Conservation (phyloP, 2,888 invertebrate genomes). For the Synergus umbraculus region DNA sequence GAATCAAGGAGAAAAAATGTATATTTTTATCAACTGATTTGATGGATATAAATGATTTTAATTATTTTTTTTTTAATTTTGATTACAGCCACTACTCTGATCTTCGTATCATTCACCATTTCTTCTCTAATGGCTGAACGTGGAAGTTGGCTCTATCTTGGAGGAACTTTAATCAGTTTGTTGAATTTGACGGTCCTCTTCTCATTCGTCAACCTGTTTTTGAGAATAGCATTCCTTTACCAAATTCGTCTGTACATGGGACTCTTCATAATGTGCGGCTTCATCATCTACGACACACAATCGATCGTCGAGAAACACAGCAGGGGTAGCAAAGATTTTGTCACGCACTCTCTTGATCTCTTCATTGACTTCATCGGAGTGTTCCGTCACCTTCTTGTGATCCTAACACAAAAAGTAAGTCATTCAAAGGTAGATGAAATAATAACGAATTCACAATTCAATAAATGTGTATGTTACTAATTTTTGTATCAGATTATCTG, state of each 20-base stretch:
- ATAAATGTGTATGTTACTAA: neutral
- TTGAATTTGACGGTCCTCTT: constrained; percentile 88
- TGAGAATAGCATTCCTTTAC: constrained; percentile 88
- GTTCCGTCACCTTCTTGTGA: constrained; percentile 94
- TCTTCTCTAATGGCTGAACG: constrained; percentile 92
- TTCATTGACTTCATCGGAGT: constrained; percentile 97
- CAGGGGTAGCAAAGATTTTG: constrained; percentile 94
- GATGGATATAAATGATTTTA: constrained; percentile 22
- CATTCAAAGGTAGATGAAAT: neutral
- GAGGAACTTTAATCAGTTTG: constrained; percentile 91
- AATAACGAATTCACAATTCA: neutral
- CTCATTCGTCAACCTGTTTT: constrained; percentile 90
- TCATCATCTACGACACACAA: constrained; percentile 98
- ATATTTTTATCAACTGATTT: neutral
- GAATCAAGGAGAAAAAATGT: too few species aligned
- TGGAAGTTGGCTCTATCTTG: constrained; percentile 93
- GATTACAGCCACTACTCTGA: constrained; percentile 84
- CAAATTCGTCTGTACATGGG: constrained; percentile 93
- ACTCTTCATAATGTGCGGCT: constrained; percentile 94
- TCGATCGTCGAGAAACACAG: constrained; percentile 95
- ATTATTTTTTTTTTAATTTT: constrained; percentile 34
- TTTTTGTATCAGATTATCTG: neutral
- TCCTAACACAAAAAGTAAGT: constrained; percentile 91
- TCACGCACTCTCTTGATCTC: constrained; percentile 93
- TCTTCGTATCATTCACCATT: constrained; percentile 95